Evolutionary conservation across 2,113 vertebrate genomes (phyloP), one percentile per base, ranked within the genome.

Genomic region (Brachionichthys hirsutus): DNA sequence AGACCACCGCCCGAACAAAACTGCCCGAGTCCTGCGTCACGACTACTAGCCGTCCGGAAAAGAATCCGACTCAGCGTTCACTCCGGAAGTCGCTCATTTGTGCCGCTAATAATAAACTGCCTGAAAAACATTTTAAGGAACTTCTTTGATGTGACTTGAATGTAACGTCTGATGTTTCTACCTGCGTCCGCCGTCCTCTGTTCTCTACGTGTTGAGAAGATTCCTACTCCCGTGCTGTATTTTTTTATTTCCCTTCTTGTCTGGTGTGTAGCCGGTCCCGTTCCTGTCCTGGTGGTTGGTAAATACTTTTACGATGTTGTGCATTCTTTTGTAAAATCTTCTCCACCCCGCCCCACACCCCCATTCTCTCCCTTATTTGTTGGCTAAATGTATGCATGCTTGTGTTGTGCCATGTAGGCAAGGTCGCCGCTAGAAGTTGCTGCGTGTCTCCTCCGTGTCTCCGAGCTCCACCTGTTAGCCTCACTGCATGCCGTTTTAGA

Each of bases 401-500:
- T 85, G 86, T 85, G 67, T 83, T 87, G 89, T 83, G 85, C 73
- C 59, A 77, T 55, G 89, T 87, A 88, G 89, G 87, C 78, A 83
- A 90, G 83, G 80, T 85, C 60, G 90, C 88, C 88, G 87, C 85
- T 80, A 89, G 85, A 87, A 87, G 78, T 82, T 81, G 72, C 87
- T 19, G 9, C 86, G 90, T 92, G 92, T 93, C 81, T 78, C 86
- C 77, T 80, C 83, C 77, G 87, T 94, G 89, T 86, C 24, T 30
- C 24, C 24, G 8, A 90, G 90, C 88, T 80, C 75, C 92, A 89
- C 90, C 84, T 91, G 91, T 89, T 91, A 88, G 85, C 87, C 91
- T 92, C 90, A 91, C 88, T 95, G 96, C 95, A 98, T 98, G 95
- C 90, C 70, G 73, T 91, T 87, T 83, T 87, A 87, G 87, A 89